Evolutionary conservation across 1,140 invertebrate species (phyloP).

Genomic region (Zelostemma sp.): DNA sequence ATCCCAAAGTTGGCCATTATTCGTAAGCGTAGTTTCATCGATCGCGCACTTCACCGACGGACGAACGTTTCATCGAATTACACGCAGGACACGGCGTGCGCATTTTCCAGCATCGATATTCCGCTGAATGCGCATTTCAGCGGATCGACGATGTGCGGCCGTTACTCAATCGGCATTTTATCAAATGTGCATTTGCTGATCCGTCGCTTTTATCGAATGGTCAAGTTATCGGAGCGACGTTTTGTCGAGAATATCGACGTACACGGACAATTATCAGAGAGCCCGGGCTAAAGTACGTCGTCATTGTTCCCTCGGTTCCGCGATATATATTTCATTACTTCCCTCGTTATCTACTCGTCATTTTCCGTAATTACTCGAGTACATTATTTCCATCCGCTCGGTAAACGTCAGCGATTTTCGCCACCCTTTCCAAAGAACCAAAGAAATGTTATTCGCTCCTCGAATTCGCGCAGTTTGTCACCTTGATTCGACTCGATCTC

Average conservation of each 20-base stretch:
- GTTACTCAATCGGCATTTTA: conserved; percentile 41
- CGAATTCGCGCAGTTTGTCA: not conserved
- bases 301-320: conserved; percentile 13
- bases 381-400: no score
- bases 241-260: conserved; percentile 18
- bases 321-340: conserved; percentile 14
- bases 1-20: not conserved
- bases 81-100: conserved; percentile 16
- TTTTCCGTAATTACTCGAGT: no score
- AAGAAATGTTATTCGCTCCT: not conserved
- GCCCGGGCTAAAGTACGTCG: conserved; percentile 12
- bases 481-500: not conserved
- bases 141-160: conserved; percentile 28
- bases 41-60: conserved; percentile 34
- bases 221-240: conserved; percentile 29
- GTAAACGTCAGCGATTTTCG: no score
- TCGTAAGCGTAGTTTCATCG: conserved; percentile 27
- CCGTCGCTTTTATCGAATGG: conserved; percentile 36
- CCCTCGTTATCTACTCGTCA: not conserved
- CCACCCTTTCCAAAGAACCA: no score
- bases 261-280: conserved; percentile 30
- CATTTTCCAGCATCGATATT: conserved; percentile 36
- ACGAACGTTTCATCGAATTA: conserved; percentile 35
- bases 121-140: conserved; percentile 30
- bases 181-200: conserved; percentile 40